A percentile compares a stretch with the other conserved stretches of the same genome.
Evolutionary conservation across 1,140 invertebrate species (phyloP).

Genomic region (Reticulitermes speratus): DNA sequence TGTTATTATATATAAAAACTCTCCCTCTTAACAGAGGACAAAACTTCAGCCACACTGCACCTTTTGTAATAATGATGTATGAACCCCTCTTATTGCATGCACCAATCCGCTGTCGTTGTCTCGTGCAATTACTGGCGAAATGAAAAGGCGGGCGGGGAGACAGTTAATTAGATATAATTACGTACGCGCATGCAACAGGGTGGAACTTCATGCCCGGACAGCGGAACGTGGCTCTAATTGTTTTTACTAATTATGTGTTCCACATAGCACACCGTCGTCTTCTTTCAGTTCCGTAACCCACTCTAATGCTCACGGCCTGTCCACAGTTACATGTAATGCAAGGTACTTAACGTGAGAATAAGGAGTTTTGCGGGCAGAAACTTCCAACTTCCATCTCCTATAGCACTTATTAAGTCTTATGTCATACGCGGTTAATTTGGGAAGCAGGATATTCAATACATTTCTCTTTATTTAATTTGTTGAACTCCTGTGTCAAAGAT

Average conservation of each 20-base stretch:
- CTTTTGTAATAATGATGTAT: neutral
- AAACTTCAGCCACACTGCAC: neutral
- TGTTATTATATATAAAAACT: neutral
- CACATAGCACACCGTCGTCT: neutral
- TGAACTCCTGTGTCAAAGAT: no score
- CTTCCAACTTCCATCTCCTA: no score
- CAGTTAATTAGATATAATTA: constrained; percentile 1
- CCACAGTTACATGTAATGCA: neutral
- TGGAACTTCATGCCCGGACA: neutral
- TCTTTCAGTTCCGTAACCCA: neutral
- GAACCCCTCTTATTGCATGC: neutral
- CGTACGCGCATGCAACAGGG: neutral
- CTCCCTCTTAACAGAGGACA: neutral
- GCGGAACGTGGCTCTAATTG: neutral
- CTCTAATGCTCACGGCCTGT: neutral
- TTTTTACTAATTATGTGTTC: constrained; percentile 15
- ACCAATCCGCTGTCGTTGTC: neutral
- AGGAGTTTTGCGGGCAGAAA: no score
- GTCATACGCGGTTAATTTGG: no score
- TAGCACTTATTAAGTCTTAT: no score
- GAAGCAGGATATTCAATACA: no score
- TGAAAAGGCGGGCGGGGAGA: neutral
- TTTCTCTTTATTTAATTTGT: no score
- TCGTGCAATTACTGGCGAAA: constrained; percentile 11
- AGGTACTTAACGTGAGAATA: no score